Evolutionary conservation across 2,888 invertebrate species (phyloP).

Genomic region (Plagodis pulveraria): DNA sequence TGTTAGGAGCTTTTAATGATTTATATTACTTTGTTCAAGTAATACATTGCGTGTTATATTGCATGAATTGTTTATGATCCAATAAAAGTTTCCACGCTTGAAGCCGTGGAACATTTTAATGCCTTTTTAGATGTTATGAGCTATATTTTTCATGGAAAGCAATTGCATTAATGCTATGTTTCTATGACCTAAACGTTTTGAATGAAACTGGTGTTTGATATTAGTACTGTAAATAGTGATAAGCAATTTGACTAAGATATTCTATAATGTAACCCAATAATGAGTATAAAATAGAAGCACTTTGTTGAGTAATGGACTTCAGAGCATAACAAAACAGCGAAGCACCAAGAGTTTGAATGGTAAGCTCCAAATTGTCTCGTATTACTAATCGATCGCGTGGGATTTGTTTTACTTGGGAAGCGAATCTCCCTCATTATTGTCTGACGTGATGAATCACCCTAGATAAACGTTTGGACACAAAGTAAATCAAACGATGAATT

Average conservation of each 20-base stretch:
- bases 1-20: constrained; percentile 19
- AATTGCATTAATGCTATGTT: constrained; percentile 22
- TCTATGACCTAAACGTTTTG: constrained; percentile 4
- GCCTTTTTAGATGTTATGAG: constrained; percentile 32
- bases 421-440: constrained; percentile 74
- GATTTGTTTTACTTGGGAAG: constrained; percentile 74
- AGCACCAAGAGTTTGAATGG: constrained; percentile 41
- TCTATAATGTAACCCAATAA: not conserved
- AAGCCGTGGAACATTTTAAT: constrained; percentile 35
- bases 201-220: not conserved
- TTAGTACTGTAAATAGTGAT: too few relatives aligned
- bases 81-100: constrained; percentile 41
- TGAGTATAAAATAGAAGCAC: not conserved
- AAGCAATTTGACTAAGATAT: too few relatives aligned
- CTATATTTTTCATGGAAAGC: constrained; percentile 31
- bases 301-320: not conserved
- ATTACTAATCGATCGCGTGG: constrained; percentile 75
- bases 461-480: constrained; percentile 73
- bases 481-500: constrained; percentile 68
- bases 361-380: constrained; percentile 63
- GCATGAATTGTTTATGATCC: constrained; percentile 39
- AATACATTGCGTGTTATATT: constrained; percentile 36
- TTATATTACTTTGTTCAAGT: constrained; percentile 33
- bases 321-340: constrained; percentile 11
- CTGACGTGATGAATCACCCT: constrained; percentile 76